phyloP scores from a whole-genome alignment of 2,797 vertebrate genomes.

The Cyprinodon diabolis region DNA sequence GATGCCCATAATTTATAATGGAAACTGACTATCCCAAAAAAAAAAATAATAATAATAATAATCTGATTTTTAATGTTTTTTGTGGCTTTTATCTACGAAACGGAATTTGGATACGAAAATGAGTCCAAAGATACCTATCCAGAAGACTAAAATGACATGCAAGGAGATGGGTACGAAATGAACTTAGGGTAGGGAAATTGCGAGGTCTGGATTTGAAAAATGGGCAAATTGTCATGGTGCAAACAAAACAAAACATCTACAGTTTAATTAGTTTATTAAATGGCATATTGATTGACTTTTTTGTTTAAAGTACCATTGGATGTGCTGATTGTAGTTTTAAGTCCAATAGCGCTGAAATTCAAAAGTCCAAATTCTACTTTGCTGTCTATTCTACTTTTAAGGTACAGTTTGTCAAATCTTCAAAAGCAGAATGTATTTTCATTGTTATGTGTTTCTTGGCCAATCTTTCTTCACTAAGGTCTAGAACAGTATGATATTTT shows the following conservation, averaged over 20 bases:
- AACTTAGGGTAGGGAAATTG: not conserved
- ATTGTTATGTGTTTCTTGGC: slow-evolving; percentile 32
- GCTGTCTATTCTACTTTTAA: slow-evolving; percentile 23
- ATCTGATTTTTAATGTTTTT: not conserved
- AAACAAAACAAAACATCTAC: not conserved
- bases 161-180: not conserved
- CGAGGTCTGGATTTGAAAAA: not conserved
- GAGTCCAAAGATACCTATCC: not conserved
- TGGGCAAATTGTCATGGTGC: slow-evolving; percentile 1
- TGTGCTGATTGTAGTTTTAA: not conserved
- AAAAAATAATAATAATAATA: not conserved
- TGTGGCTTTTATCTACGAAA: not conserved
- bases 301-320: slow-evolving; percentile 17
- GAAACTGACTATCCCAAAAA: not conserved
- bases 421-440: slow-evolving; percentile 47
- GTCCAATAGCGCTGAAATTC: slow-evolving; percentile 7
- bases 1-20: not conserved
- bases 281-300: not conserved
- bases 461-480: slow-evolving; percentile 67
- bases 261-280: slow-evolving; percentile 1
- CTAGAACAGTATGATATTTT: slow-evolving; percentile 70
- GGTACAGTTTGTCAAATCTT: slow-evolving; percentile 47
- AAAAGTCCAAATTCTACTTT: slow-evolving; percentile 25
- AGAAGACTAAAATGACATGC: not conserved
- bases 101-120: not conserved